Conservation (phyloP, 2,888 invertebrate genomes). For the Didymodactylos carnosus region DNA sequence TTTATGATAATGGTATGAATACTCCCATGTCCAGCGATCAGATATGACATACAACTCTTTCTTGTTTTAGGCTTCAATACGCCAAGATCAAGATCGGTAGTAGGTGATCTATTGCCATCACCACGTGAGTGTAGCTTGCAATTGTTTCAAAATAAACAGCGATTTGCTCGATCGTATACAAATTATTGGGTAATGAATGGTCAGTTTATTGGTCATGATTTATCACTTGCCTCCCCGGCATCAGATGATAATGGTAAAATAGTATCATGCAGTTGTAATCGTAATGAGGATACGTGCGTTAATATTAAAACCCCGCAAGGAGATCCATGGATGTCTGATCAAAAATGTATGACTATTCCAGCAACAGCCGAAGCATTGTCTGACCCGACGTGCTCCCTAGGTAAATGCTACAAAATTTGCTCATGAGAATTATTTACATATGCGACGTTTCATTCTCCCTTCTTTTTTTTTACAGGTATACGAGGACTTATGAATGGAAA, state of each 20-base stretch:
- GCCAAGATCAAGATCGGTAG: not conserved
- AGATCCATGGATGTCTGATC: conserved; percentile 2
- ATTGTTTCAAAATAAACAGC: not conserved
- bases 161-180: not conserved
- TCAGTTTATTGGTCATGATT: conserved; percentile 12
- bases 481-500: conserved; percentile 7
- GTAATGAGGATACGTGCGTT: not conserved
- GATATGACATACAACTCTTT: not conserved
- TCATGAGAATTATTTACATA: too few relatives aligned
- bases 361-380: conserved; percentile 6
- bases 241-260: not conserved
- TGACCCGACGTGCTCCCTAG: not conserved
- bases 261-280: not conserved
- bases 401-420: too few relatives aligned
- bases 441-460: too few relatives aligned
- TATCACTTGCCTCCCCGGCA: not conserved
- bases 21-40: too few relatives aligned
- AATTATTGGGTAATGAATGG: conserved; percentile 7
- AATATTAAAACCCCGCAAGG: not conserved
- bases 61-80: not conserved
- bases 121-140: not conserved
- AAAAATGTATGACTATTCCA: conserved; percentile 3
- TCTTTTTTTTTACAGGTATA: too few relatives aligned
- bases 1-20: not conserved
- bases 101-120: not conserved